Evolutionary conservation across 2,888 invertebrate species (phyloP), one percentile per base, ranked within the genome.

Genomic region (Eledona agricola): DNA sequence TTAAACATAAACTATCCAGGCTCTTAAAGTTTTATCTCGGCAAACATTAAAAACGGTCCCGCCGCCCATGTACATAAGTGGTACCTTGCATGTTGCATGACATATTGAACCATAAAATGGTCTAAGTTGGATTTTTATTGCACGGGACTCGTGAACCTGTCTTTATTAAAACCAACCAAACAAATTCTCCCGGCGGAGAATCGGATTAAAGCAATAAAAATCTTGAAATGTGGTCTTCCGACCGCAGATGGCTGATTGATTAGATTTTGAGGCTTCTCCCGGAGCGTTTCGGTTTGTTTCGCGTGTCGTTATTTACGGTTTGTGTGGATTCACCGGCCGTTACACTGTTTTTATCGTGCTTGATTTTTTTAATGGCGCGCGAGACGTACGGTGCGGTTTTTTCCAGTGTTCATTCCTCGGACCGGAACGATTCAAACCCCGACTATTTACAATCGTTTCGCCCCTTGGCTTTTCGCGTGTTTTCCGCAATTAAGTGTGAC

Each of bases 41-140:
- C 13, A 9, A 38, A 25, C 38, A 40, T 40, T 40, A 40, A 40
- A 40, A 40, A 40, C 25, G 40, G 13, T 28, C 38, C 15, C 25
- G n/a, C 22, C 4, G 15, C 13, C 4, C 6, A 35, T 20, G 20
- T 35, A n/a, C n/a, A n/a, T n/a, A 35, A 12, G 22, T 20, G 26
- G 23, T 12, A 25, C 17, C 16, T 40, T 40, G 40, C 40, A 40
- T 40, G 40, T 28, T 28, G 17, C 40, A 40, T 40, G 28, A 28
- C 40, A 40, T 26, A 40, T 40, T 26, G 19, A 40, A 40, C 40
- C 13, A 40, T 40, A 40, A 40, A 40, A 17, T 40, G 10, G 40
- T 10, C 28, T 19, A 40, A 28, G 19, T 13, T n/a, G 4, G 16
- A 40, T 40, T 28, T 32, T 40, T 40, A 40, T 17, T 26, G 26